Conservation (phyloP, 1,140 invertebrate genomes). For the Pectinophora gossypiella region DNA sequence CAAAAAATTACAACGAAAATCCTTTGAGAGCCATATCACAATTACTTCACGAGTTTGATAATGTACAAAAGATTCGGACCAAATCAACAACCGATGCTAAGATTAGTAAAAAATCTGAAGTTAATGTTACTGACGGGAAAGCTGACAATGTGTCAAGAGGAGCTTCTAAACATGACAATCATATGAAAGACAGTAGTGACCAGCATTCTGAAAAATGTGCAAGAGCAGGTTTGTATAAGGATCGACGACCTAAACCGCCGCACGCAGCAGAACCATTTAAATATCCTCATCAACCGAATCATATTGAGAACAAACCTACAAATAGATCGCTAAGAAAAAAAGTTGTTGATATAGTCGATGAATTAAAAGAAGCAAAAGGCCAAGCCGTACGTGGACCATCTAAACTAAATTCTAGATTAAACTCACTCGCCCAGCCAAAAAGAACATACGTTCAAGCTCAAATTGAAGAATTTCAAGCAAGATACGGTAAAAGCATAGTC, state of each 20-base stretch:
- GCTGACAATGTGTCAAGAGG: not conserved
- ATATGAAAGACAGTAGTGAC: not conserved
- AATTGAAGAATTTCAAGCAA: slow-evolving; percentile 39
- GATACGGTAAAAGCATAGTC: slow-evolving; percentile 29
- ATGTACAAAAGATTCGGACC: not conserved
- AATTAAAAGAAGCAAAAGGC: slow-evolving; percentile 56
- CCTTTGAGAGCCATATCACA: not conserved
- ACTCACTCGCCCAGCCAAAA: slow-evolving; percentile 57
- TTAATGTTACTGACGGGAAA: not conserved
- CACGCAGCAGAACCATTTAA: not conserved
- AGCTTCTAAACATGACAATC: not conserved
- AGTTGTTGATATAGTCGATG: slow-evolving; percentile 49
- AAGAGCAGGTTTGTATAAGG: not conserved
- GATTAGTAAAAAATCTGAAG: not conserved
- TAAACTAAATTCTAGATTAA: slow-evolving; percentile 41
- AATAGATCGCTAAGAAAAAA: slow-evolving; percentile 25
- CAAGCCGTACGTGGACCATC: slow-evolving; percentile 58
- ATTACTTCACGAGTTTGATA: not conserved
- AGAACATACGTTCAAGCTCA: slow-evolving; percentile 45
- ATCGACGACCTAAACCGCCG: not conserved
- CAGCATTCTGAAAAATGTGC: not conserved
- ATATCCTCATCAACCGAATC: not conserved
- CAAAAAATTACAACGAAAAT: not conserved
- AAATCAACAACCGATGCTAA: not conserved
- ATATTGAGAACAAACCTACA: not conserved